Base-by-base conservation (phyloP, 2,888 invertebrate genomes). In the Melieria picta region DNA sequence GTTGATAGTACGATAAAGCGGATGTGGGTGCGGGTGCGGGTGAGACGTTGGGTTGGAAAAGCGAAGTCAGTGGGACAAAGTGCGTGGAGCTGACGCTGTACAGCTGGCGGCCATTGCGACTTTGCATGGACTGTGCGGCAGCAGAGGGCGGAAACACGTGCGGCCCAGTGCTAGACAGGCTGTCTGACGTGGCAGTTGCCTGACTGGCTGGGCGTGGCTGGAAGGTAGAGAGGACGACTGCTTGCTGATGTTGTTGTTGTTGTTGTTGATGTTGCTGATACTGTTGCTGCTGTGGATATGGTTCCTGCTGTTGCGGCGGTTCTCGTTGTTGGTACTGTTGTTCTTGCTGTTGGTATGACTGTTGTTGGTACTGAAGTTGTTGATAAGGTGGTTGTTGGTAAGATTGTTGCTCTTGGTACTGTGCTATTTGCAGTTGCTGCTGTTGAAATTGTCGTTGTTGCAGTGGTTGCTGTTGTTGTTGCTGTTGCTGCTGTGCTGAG, bases 61-160 rank as follows among this genome's bases (percentile, higher is more conserved):
- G 47, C 10, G 62, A 46, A 30, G 60, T 67, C 52, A 69, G 4
- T 7, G 69, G 69, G 13, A 63, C 48, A 57, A 69, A 69, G 43
- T 69, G 62, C 9, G 63, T 69, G 13, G 69, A 62, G 13, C 62
- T 62, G 10, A 63, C 63, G 55, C 62, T 63, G n/a, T 69, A 69
- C 47, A 63, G 43, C 13, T 62, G 69, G 9, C 67, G 60, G 50
- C 57, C 61, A 16, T 52, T 67, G 5, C 67, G 67, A 16, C 50
- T 61, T 7, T 58, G 60, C 60, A 67, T 43, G 7, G 60, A n/a
- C 2, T 30, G 30, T 30, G 52, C 67, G 11, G 67, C 16, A 5
- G 67, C 61, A 45, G 60, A 58, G 45, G 11, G 60, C 5, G 67
- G 67, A 6, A 67, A 67, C n/a, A 60, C 45, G 42, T 67, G 67